Conservation (phyloP, 2,888 invertebrate species). For the Imbricaverruca yamaguchii region DNA sequence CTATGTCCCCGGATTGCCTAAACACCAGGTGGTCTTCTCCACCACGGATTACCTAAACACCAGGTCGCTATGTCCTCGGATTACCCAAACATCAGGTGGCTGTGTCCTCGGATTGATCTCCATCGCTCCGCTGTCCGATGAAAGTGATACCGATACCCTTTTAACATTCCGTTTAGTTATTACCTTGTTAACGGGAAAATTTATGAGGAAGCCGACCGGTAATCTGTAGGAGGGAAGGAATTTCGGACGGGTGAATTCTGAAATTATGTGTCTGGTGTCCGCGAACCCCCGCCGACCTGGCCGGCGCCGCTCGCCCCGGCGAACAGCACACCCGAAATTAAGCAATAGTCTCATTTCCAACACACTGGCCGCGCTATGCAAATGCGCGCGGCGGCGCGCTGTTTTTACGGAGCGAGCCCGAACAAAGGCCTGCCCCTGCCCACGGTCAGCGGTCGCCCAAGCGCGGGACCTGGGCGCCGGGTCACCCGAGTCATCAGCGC, state of each 20-base stretch:
- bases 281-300: not conserved
- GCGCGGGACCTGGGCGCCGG: not conserved
- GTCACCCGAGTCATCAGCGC: not conserved
- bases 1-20: too few relatives aligned
- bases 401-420: not conserved
- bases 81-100: too few relatives aligned
- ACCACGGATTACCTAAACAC: too few relatives aligned
- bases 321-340: not conserved
- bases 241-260: not conserved
- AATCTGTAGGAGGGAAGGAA: slow-evolving; percentile 6
- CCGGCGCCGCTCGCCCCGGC: not conserved
- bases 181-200: slow-evolving; percentile 13
- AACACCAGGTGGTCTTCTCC: too few relatives aligned
- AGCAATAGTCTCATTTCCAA: not conserved
- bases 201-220: not conserved
- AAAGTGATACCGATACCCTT: slow-evolving; percentile 1
- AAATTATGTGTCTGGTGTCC: not conserved
- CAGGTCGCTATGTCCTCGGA: too few relatives aligned
- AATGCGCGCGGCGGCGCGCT: not conserved
- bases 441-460: not conserved
- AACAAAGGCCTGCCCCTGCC: not conserved
- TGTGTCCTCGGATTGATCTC: too few relatives aligned
- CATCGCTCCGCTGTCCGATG: too few relatives aligned
- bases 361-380: not conserved
- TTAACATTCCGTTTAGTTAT: slow-evolving; percentile 10